Percentiles rank a stretch among this genome's conserved stretches.
Conservation (phyloP, 2,888 invertebrate genomes). For the Azorinus chamasolen region DNA sequence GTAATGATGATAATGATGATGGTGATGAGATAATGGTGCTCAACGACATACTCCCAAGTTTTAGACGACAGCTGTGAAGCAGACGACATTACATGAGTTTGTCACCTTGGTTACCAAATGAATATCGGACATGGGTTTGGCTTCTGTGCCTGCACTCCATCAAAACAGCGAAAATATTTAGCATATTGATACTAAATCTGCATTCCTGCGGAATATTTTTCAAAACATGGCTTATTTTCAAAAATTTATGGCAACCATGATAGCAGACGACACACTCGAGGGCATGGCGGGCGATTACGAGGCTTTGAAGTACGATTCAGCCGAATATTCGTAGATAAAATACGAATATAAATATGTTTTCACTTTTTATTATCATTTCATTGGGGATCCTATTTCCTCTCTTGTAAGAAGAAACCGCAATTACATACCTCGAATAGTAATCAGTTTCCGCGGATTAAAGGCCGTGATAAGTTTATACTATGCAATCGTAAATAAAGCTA, state of each 20-base stretch:
- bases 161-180: no score
- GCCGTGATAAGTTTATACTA: slow-evolving; percentile 25
- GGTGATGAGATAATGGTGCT: no score
- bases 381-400: slow-evolving; percentile 9
- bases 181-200: no score
- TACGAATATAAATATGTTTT: slow-evolving; percentile 59
- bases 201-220: background rate
- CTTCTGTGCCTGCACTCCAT: no score
- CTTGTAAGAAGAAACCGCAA: slow-evolving; percentile 2
- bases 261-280: slow-evolving; percentile 15
- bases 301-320: slow-evolving; percentile 24
- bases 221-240: slow-evolving; percentile 9
- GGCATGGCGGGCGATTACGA: background rate
- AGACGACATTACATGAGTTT: no score
- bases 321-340: slow-evolving; percentile 36
- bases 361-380: slow-evolving; percentile 42
- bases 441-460: slow-evolving; percentile 5
- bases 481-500: slow-evolving; percentile 38
- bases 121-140: no score
- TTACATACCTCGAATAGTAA: slow-evolving; percentile 28
- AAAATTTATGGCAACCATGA: slow-evolving; percentile 4
- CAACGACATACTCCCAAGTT: no score
- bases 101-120: no score
- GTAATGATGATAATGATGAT: no score
- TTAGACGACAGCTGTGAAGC: no score